Evolutionary conservation across 2,797 vertebrate species (phyloP), one percentile per base, ranked within the genome.

Genomic region (Eupleurogrammus muticus): DNA sequence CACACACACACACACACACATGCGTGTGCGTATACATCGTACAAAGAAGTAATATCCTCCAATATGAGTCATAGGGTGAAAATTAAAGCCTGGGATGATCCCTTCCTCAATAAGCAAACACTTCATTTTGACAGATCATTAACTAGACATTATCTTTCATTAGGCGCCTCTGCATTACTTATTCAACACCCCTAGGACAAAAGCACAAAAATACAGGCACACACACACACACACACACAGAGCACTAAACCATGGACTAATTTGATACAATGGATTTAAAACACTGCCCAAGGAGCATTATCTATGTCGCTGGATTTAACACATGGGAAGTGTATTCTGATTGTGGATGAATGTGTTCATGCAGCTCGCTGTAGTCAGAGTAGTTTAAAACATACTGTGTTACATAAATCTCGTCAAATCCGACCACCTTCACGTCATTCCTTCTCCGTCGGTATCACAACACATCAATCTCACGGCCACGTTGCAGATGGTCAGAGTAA

Each of bases 71-170:
- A 80, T 77, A 76, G 83, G 72, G 79, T 88, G 80, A 80, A 89
- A 87, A 90, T 91, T 87, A 88, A 89, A 90, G 85, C 77, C 73
- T 38, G 58, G 68, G 87, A 88, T 88, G 82, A 91, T 90, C 82
- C 72, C 75, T 75, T 80, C 73, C 61, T 89, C 81, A 88, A 84
- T 88, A 85, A 91, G 84, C 87, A 90, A 92, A 90, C 90, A 83
- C 89, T 92, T 93, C 80, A 87, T 91, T 90, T 89, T 92, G 90
- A 90, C 89, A 93, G 89, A 87, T 90, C 90, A 93, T 94, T 92
- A 92, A 86, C 89, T 84, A 84, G 83, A 90, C 90, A 85, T 92
- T 91, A 91, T 92, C 87, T 89, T 92, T 90, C 89, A 91, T 90
- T 89, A 93, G 88, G 82, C 71, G 64, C 82, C 85, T 88, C 87